Evolutionary conservation across 2,888 invertebrate genomes (phyloP), one percentile per base, ranked within the genome.

Genomic region (Oithona nana): DNA sequence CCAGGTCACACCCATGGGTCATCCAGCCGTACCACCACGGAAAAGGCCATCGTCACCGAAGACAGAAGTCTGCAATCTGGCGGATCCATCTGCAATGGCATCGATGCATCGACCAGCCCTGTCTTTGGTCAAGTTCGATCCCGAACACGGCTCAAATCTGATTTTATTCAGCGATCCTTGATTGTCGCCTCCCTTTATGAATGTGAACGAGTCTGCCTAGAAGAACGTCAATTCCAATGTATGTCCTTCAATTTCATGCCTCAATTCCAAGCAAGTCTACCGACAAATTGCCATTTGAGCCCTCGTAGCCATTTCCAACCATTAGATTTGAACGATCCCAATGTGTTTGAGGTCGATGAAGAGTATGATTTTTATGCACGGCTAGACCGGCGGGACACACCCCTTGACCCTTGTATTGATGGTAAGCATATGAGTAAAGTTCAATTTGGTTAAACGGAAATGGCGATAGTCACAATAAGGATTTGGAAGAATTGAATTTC

Each of bases 221-320:
- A 39, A 39, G 39, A 39, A 16, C 6, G 8, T 39, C 39, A 57
- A 57, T 48, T 26, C 11, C 2, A 48, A 4, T n/a, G 3, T 50
- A 50, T 2, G 4, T 52, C 3, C 2, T 61, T 65, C 39, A 28
- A 60, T 30, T 49, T 58, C 66, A 61, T 28, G 20, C 20, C 13
- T n/a, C n/a, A 22, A 3, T 61, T 61, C 26, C 54, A 52, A 28
- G 30, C 61, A 4, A 54, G 3, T 22, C 20, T 55, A 4, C 26
- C 59, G 11, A 88, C 89, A 68, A 92, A 92, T 71, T 92, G 90
- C 70, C 90, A 92, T 71, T 76, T 92, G 6, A 89, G 88, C 71
- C 89, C 90, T 71, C 79, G 86, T 57, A 88, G 88, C 71, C n/a
- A n/a, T n/a, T 83, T 86, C 0, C 77, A 86, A 62, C 86, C 67